phyloP scores from a whole-genome alignment of 2,797 vertebrate species.

The Hippocampus kuda region DNA sequence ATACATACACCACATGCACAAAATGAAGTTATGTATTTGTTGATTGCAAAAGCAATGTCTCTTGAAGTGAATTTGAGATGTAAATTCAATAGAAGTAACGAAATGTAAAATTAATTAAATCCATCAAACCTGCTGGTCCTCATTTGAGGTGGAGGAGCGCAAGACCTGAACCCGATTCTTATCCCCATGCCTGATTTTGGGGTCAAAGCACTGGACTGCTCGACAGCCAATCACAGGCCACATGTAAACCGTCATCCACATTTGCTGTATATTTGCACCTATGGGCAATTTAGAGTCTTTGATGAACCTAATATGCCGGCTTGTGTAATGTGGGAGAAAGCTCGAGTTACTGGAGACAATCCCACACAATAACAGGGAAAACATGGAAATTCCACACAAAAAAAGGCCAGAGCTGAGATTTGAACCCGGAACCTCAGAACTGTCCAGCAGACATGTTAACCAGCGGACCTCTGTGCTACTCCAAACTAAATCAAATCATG shows the following conservation, averaged over 20 bases:
- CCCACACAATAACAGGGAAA: not conserved
- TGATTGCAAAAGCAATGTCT: too few species aligned
- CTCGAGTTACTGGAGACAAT: not conserved
- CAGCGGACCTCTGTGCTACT: not conserved
- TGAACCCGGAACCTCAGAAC: not conserved
- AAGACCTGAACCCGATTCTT: not conserved
- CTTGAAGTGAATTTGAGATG: not conserved
- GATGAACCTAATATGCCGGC: not conserved
- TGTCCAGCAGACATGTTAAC: not conserved
- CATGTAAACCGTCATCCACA: not conserved
- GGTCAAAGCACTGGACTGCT: not conserved
- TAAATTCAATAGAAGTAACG: not conserved
- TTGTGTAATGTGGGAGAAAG: not conserved
- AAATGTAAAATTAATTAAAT: not conserved
- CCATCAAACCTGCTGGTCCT: not conserved
- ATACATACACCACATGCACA: not conserved
- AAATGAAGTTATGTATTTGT: not conserved
- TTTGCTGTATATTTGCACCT: not conserved
- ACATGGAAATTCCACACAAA: not conserved
- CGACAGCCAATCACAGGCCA: not conserved
- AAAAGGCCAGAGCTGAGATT: not conserved
- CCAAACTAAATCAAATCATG: not conserved
- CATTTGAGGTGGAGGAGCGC: not conserved
- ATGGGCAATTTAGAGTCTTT: not conserved
- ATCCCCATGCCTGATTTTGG: not conserved